Conservation (phyloP, 1,140 invertebrate genomes). For the Muscidifurax raptorellus region DNA sequence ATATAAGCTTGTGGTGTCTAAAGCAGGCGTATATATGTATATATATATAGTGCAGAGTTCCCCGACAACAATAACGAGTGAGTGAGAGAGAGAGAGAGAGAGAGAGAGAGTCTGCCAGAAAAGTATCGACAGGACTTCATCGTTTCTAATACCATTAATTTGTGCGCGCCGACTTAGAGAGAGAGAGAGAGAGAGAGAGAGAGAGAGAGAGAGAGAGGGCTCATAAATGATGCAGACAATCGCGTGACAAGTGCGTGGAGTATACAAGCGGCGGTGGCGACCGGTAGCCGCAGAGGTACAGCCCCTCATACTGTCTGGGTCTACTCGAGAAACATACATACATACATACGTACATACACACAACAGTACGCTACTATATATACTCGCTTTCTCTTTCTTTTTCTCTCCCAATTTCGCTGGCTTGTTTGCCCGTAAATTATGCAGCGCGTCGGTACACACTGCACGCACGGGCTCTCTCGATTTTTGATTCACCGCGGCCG, state of each 20-base stretch:
- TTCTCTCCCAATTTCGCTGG: constrained; percentile 41
- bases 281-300: constrained; percentile 46
- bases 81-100: too few relatives aligned
- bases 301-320: background rate
- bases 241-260: constrained; percentile 60
- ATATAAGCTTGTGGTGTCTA: too few relatives aligned
- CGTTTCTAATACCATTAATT: constrained; percentile 59
- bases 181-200: constrained; percentile 27
- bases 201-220: constrained; percentile 35
- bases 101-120: background rate
- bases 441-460: background rate
- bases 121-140: constrained; percentile 57
- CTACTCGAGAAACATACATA: too few relatives aligned
- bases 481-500: too few relatives aligned
- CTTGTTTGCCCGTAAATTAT: constrained; percentile 49
- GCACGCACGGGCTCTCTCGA: background rate
- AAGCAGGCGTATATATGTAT: too few relatives aligned
- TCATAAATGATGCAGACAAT: constrained; percentile 59
- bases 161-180: constrained; percentile 24
- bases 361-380: too few relatives aligned
- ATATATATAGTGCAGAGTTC: background rate
- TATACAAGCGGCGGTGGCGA: constrained; percentile 3
- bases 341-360: too few relatives aligned
- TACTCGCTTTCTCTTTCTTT: constrained; percentile 36
- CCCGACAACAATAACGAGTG: background rate